phyloP scores from a whole-genome alignment of 2,888 invertebrate genomes.

The Campoplex capitator region DNA sequence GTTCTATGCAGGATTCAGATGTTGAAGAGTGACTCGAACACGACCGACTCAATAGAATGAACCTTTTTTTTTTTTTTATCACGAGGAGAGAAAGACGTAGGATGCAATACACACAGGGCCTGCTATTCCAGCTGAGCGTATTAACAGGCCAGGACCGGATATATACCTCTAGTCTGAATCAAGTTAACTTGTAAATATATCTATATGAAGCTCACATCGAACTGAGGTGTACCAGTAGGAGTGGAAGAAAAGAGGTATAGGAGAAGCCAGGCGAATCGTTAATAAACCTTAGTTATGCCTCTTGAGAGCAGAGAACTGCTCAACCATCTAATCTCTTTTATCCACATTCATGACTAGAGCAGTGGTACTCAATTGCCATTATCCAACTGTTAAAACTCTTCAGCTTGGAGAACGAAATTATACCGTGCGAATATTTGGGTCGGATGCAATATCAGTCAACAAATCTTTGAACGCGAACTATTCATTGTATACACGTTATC shows the following conservation, averaged over 20 bases:
- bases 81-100: slow-evolving; percentile 27
- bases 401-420: neutral
- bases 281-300: slow-evolving; percentile 79
- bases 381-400: neutral
- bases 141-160: slow-evolving; percentile 29
- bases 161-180: slow-evolving; percentile 20
- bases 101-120: slow-evolving; percentile 30
- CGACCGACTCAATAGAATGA: slow-evolving; percentile 12
- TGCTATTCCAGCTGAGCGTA: slow-evolving; percentile 31
- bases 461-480: neutral
- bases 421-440: neutral
- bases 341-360: slow-evolving; percentile 79
- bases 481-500: neutral
- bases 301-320: slow-evolving; percentile 74
- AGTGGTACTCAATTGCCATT: slow-evolving; percentile 74
- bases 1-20: slow-evolving; percentile 49
- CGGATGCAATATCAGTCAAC: neutral
- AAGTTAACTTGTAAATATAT: slow-evolving; percentile 43
- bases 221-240: slow-evolving; percentile 20
- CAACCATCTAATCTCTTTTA: slow-evolving; percentile 80
- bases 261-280: slow-evolving; percentile 72
- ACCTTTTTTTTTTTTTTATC: slow-evolving; percentile 15
- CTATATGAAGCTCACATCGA: slow-evolving; percentile 38
- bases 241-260: slow-evolving; percentile 25
- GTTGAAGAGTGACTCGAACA: slow-evolving; percentile 44